Conservation (phyloP, 1,140 invertebrate genomes). For the Apis dorsata region DNA sequence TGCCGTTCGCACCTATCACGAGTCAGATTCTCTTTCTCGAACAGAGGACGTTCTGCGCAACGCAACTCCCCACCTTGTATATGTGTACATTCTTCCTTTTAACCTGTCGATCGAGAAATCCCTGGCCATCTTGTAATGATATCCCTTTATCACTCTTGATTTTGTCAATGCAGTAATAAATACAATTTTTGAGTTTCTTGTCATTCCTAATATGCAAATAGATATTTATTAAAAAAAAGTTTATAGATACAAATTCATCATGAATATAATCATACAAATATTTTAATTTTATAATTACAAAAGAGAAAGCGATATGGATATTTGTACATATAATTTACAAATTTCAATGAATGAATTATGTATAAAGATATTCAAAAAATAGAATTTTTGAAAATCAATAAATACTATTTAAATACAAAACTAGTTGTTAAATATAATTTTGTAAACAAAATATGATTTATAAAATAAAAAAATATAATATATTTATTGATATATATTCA, state of each 20-base stretch:
- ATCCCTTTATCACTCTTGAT: constrained; percentile 32
- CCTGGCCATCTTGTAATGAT: constrained; percentile 52
- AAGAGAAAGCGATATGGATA: constrained; percentile 15
- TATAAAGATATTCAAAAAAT: background rate
- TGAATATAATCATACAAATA: background rate
- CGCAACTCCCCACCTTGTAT: constrained; percentile 42
- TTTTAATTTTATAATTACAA: background rate
- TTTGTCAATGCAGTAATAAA: constrained; percentile 7
- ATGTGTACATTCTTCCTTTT: constrained; percentile 34
- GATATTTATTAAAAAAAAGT: background rate
- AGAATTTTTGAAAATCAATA: background rate
- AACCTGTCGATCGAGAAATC: constrained; percentile 55
- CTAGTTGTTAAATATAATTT: background rate
- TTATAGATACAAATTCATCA: background rate
- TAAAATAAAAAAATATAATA: background rate
- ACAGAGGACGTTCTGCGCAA: constrained; percentile 51
- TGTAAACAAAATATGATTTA: no score
- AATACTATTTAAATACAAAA: background rate
- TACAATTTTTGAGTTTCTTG: background rate
- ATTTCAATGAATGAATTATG: background rate
- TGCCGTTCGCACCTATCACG: constrained; percentile 69
- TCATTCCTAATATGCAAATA: background rate
- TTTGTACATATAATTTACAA: background rate
- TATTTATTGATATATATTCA: background rate
- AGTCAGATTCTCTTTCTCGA: constrained; percentile 37